These are phyloP conservation scores for Deilephila elpenor DNA, from an alignment of 2,888 invertebrate species.

Conservation along the genomic window DNA sequence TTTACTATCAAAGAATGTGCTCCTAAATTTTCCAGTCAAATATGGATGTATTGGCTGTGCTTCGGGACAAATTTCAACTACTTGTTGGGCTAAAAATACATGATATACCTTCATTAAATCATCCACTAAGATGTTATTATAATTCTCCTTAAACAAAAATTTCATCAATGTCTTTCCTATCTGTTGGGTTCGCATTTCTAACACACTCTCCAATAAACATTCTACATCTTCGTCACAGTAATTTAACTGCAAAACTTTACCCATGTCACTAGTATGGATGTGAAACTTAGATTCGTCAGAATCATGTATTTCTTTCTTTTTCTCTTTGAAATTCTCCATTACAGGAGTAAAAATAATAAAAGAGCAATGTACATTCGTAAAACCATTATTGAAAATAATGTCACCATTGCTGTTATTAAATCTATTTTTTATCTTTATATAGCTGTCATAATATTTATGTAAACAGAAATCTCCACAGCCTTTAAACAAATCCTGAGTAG, in stretches of 20 bases:
- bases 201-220: conserved; percentile 45
- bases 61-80: conserved; percentile 40
- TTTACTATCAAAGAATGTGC: conserved; percentile 47
- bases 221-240: conserved; percentile 43
- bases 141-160: conserved; percentile 45
- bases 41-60: conserved; percentile 29
- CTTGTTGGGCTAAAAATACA: conserved; percentile 48
- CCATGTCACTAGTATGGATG: conserved; percentile 42
- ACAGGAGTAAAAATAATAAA: conserved; percentile 54
- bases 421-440: conserved; percentile 49
- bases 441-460: conserved; percentile 53
- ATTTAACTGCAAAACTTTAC: conserved; percentile 48
- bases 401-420: conserved; percentile 43
- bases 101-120: conserved; percentile 52
- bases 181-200: conserved; percentile 45
- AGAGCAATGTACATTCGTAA: conserved; percentile 46
- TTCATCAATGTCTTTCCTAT: conserved; percentile 47
- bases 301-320: conserved; percentile 36
- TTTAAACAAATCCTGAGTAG: conserved; percentile 45
- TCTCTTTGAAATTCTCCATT: conserved; percentile 43
- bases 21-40: conserved; percentile 45
- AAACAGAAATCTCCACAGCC: conserved; percentile 46
- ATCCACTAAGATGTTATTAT: conserved; percentile 47
- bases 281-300: conserved; percentile 43
- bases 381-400: conserved; percentile 50